phyloP scores from a whole-genome alignment of 1,140 invertebrate species.

The Trachymyrmex cornetzi region DNA sequence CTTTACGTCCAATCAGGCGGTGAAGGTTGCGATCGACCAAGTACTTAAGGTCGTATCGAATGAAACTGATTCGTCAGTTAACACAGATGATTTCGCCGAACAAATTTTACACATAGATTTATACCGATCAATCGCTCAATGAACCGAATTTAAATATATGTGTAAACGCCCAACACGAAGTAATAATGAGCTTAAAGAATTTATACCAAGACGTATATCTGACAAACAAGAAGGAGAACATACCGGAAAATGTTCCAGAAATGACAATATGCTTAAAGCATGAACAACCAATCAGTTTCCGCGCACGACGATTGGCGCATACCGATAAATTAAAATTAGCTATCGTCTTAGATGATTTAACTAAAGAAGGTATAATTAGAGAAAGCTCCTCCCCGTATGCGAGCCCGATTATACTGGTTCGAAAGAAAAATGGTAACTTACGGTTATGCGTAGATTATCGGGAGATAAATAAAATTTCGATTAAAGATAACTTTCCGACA shows the following conservation, averaged over 20 bases:
- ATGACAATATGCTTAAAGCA: conserved; percentile 37
- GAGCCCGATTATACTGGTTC: too few relatives aligned
- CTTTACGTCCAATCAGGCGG: neutral
- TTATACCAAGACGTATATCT: neutral
- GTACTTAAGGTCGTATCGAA: neutral
- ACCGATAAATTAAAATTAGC: neutral
- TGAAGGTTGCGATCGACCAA: neutral
- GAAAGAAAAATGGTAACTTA: too few relatives aligned
- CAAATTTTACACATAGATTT: conserved; percentile 26
- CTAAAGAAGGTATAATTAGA: neutral
- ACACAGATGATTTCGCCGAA: neutral
- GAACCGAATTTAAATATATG: neutral
- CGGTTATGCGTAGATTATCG: too few relatives aligned
- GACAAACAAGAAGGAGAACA: too few relatives aligned
- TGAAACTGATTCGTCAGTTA: neutral
- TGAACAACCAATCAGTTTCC: conserved; percentile 18
- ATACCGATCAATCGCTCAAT: too few relatives aligned
- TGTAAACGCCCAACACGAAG: neutral
- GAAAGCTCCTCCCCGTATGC: too few relatives aligned
- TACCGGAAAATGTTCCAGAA: neutral
- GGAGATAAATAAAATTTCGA: neutral
- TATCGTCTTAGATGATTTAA: neutral
- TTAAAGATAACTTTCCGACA: conserved; percentile 26
- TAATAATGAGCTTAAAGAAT: neutral
- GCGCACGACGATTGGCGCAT: neutral